Percentiles rank a stretch among this genome's conserved stretches.
phyloP scores from a whole-genome alignment of 2,888 invertebrate species.

The Oxyteleia sp. region DNA sequence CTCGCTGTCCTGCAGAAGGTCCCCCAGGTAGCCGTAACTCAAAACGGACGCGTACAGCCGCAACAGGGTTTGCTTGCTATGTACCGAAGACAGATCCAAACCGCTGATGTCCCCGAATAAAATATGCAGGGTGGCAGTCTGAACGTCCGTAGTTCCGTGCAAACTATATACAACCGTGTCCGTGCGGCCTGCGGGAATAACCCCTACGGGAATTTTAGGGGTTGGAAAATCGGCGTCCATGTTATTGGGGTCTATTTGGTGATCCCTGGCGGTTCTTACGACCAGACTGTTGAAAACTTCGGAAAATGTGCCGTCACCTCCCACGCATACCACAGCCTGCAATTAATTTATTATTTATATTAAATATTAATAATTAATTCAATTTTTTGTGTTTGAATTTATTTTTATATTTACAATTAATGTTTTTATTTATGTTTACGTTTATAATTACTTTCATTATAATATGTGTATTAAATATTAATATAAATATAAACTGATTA shows the following conservation, averaged over 20 bases:
- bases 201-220: constrained; percentile 89
- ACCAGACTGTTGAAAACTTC: constrained; percentile 93
- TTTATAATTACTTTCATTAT: no score
- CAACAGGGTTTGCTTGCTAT: constrained; percentile 89
- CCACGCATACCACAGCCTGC: constrained; percentile 93
- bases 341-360: no score
- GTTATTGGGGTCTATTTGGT: constrained; percentile 89
- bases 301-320: constrained; percentile 95
- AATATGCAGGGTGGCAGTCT: constrained; percentile 94
- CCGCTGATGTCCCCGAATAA: constrained; percentile 92
- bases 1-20: constrained; percentile 94
- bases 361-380: no score
- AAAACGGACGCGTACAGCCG: constrained; percentile 93
- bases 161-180: constrained; percentile 94
- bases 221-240: constrained; percentile 88
- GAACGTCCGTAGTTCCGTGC: constrained; percentile 93
- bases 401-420: constrained; percentile 4
- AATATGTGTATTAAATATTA: no score
- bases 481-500: no score
- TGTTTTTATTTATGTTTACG: no score
- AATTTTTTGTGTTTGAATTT: no score
- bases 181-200: constrained; percentile 93
- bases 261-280: constrained; percentile 88
- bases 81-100: constrained; percentile 93
- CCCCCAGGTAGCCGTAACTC: constrained; percentile 95